Evolutionary conservation across 2,113 vertebrate species (phyloP), one percentile per base, ranked within the genome.

Genomic region (Ondatra zibethicus): DNA sequence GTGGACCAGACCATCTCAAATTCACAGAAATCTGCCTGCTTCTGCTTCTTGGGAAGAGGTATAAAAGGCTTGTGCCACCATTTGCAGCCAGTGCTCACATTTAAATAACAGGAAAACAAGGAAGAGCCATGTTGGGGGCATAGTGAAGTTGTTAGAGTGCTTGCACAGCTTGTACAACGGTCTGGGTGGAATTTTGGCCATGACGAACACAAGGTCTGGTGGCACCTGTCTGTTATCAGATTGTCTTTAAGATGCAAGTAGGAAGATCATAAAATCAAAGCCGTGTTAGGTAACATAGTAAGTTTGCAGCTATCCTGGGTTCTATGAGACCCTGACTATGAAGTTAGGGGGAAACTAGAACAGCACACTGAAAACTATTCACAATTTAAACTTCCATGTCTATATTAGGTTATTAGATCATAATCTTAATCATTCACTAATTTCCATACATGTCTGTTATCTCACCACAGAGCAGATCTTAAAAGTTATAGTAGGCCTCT

Each of bases 381-480:
- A n/a, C 89, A 93, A 90, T 45, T 93, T 17, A 76, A 73, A 73
- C 61, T 90, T 93, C 29, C 81, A 29, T 89, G 68, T 65, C 61
- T 36, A 77, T 77, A 92, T 76, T 36, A 13, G 65, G 89, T 94
- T 77, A 47, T 55, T 55, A 19, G 10, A 87, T 66, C 17, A 78
- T 19, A 82, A 61, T 9, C 12, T 89, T 39, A 42, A 36, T 33
- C 52, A n/a, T 68, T 61, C 39, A 80, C 70, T 65, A 87, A 31
- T 87, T 81, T 27, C 17, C 27, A 78, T 58, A 25, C 52, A 17
- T 92, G 3, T 25, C 13, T 68, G 1, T 29, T 23, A 93, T 89
- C 36, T 61, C 42, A 86, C 3, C 19, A 6, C 80, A 36, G 1
- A 93, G 13, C 42, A 88, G 10, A 93, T 16, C 14, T 82, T 31